Evolutionary conservation across 2,113 vertebrate genomes (phyloP), one percentile per base, ranked within the genome.

Genomic region (Sturnus vulgaris): DNA sequence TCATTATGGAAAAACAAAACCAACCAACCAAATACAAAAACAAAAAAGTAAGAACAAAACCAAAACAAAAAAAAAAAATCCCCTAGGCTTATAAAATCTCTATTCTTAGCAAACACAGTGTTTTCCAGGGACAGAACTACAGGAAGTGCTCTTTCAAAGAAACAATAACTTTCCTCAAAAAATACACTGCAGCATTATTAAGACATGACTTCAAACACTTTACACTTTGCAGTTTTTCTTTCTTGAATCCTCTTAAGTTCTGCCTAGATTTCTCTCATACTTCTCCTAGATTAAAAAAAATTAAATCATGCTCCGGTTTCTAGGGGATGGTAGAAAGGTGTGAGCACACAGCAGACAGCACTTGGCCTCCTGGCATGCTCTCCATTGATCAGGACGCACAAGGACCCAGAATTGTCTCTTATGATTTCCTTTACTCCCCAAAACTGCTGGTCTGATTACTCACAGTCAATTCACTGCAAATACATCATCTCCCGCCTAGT

Each of bases 351-450:
- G 52, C 55, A 77, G 22, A 27, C 8, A 85, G 35, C 35, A 50
- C 59, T 28, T 11, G 8, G 24, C 65, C 42, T 65, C 14, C 2
- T 63, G 35, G 22, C 50, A 28, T 2, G 4, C 31, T 92, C 39
- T 84, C 30, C 88, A 28, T 27, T 10, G 1, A 13, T 47, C 50
- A 40, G 61, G 1, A 12, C 23, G 23, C 37, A 57, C 61, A 50
- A 0, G 35, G 18, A 13, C 33, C 35, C 61, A 12, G 1, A 42
- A 35, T 0, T 31, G 30, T n/a, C 63, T 70, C 57, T 21, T n/a
- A 81, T 9, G 7, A 40, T 39, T 82, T 60, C 27, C 25, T n/a
- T n/a, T 33, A n/a, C 44, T 52, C 35, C n/a, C 53, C 59, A 40
- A 49, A 65, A 53, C 11, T 25, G 27, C 46, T 9, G 2, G 11